Conservation (phyloP, 1,140 invertebrate genomes). For the Drosophila simulans region DNA sequence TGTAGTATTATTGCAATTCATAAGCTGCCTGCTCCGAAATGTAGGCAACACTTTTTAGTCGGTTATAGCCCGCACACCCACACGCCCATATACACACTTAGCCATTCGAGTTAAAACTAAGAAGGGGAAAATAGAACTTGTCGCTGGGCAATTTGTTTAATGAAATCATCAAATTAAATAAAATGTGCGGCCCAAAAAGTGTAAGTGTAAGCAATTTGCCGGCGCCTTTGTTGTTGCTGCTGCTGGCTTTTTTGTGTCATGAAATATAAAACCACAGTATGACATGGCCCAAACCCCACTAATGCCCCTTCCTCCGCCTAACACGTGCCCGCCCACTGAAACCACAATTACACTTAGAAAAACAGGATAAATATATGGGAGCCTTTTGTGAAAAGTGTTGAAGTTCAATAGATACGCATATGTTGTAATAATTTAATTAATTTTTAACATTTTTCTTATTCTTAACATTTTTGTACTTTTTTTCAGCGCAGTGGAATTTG, state of each 20-base stretch:
- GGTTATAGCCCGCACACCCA: neutral
- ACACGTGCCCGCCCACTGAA: constrained; percentile 39
- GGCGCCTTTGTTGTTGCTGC: constrained; percentile 23
- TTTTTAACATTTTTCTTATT: no score
- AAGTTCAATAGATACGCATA: no score
- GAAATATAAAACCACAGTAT: constrained; percentile 70
- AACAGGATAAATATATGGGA: neutral
- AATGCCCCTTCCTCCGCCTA: constrained; percentile 2
- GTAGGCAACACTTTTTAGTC: constrained; percentile 1
- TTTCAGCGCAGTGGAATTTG: constrained; percentile 11
- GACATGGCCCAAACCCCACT: constrained; percentile 42
- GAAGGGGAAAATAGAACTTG: constrained; percentile 26
- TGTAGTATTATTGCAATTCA: neutral
- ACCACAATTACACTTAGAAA: constrained; percentile 4
- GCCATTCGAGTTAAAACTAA: constrained; percentile 39
- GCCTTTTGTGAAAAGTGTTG: no score
- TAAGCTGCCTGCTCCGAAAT: neutral
- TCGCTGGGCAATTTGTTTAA: constrained; percentile 67
- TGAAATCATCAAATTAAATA: constrained; percentile 80
- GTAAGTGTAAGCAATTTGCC: constrained; percentile 66
- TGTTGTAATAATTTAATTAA: no score
- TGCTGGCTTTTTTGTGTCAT: constrained; percentile 48
- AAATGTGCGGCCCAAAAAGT: constrained; percentile 71
- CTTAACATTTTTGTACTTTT: neutral
- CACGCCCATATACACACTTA: constrained; percentile 20